Conservation (phyloP, 2,113 vertebrate genomes). For the Tachysurus vachellii region DNA sequence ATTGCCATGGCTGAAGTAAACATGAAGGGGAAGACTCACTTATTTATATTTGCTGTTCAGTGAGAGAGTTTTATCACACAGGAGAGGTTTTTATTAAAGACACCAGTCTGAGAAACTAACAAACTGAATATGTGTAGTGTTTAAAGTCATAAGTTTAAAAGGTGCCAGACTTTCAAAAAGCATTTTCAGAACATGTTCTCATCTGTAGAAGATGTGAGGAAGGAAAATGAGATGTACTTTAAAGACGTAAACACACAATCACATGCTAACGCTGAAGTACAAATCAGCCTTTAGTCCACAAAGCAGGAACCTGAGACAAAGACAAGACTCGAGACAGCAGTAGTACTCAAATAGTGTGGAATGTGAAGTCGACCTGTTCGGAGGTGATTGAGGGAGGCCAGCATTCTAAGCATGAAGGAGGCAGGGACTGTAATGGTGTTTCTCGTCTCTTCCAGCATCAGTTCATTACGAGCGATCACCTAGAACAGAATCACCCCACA, state of each 20-base stretch:
- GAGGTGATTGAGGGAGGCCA: constrained; percentile 95
- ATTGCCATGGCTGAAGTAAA: background rate
- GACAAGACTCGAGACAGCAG: background rate
- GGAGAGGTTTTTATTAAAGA: background rate
- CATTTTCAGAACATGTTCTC: no score
- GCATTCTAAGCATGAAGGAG: constrained; percentile 97
- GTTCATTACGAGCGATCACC: constrained; percentile 96
- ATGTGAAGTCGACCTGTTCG: constrained; percentile 82
- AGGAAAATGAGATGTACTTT: background rate
- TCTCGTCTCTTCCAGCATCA: constrained; percentile 97
- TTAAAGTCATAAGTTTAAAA: no score
- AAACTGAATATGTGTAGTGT: background rate
- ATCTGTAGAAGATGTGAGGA: no score
- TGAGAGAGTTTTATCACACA: background rate
- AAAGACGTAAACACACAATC: background rate
- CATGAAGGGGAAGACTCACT: background rate
- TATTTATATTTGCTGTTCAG: background rate
- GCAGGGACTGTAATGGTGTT: constrained; percentile 98
- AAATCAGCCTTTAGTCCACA: background rate
- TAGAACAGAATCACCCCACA: constrained; percentile 51
- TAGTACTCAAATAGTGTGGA: background rate
- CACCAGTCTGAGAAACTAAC: background rate
- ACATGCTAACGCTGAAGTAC: background rate
- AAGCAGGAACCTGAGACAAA: background rate
- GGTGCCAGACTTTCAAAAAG: no score